These are phyloP conservation scores for Wasmannia auropunctata DNA, from an alignment of 1,140 invertebrate genomes.

Conservation along the genomic window DNA sequence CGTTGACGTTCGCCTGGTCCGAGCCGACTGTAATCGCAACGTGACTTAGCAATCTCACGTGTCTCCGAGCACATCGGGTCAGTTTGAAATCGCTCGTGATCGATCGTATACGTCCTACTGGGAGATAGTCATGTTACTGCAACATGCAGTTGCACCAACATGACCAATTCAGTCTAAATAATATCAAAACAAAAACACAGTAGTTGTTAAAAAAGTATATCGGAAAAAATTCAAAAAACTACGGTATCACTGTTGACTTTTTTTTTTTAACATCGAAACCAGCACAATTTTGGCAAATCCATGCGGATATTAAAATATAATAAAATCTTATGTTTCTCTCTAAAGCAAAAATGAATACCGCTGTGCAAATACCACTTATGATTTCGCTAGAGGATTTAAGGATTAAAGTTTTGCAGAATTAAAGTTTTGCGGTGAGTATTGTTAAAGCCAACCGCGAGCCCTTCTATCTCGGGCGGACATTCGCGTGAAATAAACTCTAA, in stretches of 20 bases:
- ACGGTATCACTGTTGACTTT: neutral
- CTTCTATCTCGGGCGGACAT: slow-evolving; percentile 16
- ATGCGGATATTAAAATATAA: neutral
- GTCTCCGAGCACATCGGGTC: slow-evolving; percentile 52
- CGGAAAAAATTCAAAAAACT: neutral
- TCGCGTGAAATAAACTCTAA: slow-evolving; percentile 58
- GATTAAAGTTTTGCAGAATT: slow-evolving; percentile 39
- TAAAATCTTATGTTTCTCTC: neutral
- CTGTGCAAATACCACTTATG: slow-evolving; percentile 7
- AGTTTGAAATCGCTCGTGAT: slow-evolving; percentile 44
- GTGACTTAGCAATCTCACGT: slow-evolving; percentile 60
- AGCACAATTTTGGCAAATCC: neutral
- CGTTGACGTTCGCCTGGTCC: slow-evolving; percentile 42
- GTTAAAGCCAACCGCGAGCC: slow-evolving; percentile 26
- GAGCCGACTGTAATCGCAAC: slow-evolving; percentile 53
- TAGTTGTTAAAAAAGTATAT: neutral
- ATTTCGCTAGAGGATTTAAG: slow-evolving; percentile 4
- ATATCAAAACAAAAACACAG: slow-evolving; percentile 12
- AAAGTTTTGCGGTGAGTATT: slow-evolving; percentile 33
- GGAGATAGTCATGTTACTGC: slow-evolving; percentile 15
- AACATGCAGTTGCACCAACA: neutral
- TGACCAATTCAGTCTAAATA: slow-evolving; percentile 2
- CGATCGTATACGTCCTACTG: slow-evolving; percentile 27
- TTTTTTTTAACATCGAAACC: neutral
- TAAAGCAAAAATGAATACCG: neutral